These are phyloP conservation scores for Paramormyrops hopkinsi DNA, from an alignment of 2,797 vertebrate genomes.

Conservation along the genomic window DNA sequence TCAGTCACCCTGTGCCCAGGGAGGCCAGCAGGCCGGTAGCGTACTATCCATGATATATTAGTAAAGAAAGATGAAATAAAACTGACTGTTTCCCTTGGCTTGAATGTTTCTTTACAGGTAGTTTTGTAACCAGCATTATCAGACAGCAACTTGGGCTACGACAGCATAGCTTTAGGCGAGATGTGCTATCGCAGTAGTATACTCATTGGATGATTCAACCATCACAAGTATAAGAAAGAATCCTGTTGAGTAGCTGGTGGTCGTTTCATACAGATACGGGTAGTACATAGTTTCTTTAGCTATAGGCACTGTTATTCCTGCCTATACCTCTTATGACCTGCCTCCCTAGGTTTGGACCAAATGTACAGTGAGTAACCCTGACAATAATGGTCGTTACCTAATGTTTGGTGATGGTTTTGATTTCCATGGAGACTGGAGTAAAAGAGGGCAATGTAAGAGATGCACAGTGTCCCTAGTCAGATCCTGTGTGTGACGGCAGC, in stretches of 20 bases:
- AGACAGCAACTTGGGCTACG: background rate
- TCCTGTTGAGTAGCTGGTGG: background rate
- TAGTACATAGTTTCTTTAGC: background rate
- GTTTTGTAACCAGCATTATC: background rate
- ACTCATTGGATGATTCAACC: background rate
- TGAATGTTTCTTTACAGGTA: background rate
- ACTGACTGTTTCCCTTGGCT: constrained; percentile 20
- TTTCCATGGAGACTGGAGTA: background rate
- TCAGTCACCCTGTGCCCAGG: constrained; percentile 88
- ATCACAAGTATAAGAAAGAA: background rate
- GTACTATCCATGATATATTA: constrained; percentile 69
- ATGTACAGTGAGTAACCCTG: background rate
- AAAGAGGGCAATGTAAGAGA: background rate
- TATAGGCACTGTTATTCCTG: background rate
- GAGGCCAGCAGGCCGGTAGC: constrained; percentile 53
- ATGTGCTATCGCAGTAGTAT: background rate
- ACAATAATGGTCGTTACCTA: background rate
- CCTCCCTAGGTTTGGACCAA: background rate
- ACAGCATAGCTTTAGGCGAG: background rate
- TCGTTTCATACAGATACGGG: background rate
- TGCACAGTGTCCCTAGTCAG: background rate
- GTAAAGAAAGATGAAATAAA: constrained; percentile 77
- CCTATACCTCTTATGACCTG: background rate
- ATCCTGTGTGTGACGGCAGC: background rate
- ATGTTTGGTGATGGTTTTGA: background rate